Evolutionary conservation across 2,113 vertebrate species (phyloP).

Genomic region (Leptosomus discolor): DNA sequence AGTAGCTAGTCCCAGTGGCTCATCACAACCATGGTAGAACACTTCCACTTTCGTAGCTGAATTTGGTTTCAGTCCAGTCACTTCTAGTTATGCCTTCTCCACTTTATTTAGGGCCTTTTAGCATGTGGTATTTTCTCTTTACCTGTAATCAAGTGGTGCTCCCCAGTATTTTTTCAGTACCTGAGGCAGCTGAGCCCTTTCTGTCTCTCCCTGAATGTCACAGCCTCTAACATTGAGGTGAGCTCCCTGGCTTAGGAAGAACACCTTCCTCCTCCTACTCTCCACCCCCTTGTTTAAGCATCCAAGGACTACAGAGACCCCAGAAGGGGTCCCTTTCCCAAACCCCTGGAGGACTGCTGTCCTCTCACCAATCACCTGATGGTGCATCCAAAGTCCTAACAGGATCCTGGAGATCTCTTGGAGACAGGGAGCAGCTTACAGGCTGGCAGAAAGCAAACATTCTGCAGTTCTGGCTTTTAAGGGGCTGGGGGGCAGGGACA

Average conservation of each 20-base stretch:
- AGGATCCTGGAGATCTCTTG: background rate
- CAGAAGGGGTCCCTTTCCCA: background rate
- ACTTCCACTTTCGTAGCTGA: background rate
- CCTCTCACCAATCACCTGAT: rapidly evolving
- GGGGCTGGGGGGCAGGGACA: background rate
- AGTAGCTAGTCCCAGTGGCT: background rate
- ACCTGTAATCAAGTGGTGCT: background rate
- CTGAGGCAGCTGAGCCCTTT: background rate
- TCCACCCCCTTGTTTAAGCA: background rate
- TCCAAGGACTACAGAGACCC: background rate
- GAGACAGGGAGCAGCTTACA: background rate
- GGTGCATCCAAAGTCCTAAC: background rate
- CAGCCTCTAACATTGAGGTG: background rate
- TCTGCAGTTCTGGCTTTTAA: background rate
- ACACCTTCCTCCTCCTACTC: background rate
- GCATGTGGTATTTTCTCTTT: background rate
- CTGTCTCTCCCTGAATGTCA: background rate
- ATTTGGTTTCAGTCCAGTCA: background rate
- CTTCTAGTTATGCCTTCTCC: background rate
- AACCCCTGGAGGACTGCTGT: background rate
- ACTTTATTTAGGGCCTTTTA: background rate
- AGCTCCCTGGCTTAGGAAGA: background rate
- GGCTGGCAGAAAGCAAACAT: background rate
- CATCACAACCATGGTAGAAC: background rate
- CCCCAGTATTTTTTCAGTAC: background rate